phyloP scores from a whole-genome alignment of 2,888 invertebrate genomes.

The Parthenolecanium corni region DNA sequence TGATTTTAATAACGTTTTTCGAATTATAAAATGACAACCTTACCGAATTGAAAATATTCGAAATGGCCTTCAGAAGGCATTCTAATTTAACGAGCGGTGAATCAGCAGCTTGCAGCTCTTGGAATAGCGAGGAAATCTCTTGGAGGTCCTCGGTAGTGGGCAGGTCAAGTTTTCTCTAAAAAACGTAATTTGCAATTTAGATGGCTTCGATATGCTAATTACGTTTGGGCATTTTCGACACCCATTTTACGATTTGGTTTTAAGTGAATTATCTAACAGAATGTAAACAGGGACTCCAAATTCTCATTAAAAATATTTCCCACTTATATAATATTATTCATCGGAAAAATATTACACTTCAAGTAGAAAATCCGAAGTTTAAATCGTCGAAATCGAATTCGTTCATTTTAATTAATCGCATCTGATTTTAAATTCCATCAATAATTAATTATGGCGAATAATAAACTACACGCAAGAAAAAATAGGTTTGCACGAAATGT shows the following conservation, averaged over 20 bases:
- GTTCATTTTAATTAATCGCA: too few species aligned
- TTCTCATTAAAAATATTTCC: too few species aligned
- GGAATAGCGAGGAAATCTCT: slow-evolving; percentile 64
- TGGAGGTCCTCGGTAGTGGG: slow-evolving; percentile 64
- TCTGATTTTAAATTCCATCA: too few species aligned
- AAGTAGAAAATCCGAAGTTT: too few species aligned
- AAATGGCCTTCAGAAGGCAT: slow-evolving; percentile 75
- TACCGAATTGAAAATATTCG: slow-evolving; percentile 66
- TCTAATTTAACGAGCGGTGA: slow-evolving; percentile 88
- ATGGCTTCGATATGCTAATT: neutral
- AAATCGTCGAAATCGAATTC: too few species aligned
- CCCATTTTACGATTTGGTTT: neutral
- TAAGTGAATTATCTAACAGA: neutral
- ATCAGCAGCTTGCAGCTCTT: slow-evolving; percentile 78
- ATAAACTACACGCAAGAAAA: too few species aligned
- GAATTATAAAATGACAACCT: slow-evolving; percentile 13
- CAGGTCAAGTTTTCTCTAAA: slow-evolving; percentile 57
- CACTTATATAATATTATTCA: too few species aligned
- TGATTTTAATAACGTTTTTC: too few species aligned
- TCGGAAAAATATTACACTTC: too few species aligned
- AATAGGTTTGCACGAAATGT: too few species aligned
- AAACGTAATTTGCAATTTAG: neutral
- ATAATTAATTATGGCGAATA: too few species aligned
- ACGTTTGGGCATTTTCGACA: neutral
- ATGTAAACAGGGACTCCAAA: too few species aligned